phyloP scores from a whole-genome alignment of 2,113 vertebrate species.

The Hippopotamus amphibius region DNA sequence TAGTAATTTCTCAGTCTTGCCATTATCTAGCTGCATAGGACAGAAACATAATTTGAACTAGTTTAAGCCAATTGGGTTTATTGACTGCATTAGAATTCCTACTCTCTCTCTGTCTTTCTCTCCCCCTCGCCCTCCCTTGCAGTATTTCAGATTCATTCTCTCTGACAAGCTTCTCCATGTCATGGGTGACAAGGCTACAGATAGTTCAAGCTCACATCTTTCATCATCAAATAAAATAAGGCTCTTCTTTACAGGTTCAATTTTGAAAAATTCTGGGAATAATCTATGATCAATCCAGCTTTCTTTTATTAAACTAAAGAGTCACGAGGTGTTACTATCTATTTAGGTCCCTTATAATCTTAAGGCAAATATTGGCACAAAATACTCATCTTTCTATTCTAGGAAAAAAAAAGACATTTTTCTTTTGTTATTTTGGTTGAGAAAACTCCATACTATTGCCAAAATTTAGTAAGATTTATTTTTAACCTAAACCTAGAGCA shows the following conservation, averaged over 20 bases:
- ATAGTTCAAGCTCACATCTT: neutral
- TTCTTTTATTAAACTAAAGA: neutral
- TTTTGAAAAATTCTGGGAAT: neutral
- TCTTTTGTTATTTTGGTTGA: neutral
- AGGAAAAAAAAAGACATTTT: neutral
- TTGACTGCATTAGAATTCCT: neutral
- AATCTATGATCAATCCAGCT: neutral
- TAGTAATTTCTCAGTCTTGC: neutral
- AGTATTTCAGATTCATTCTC: neutral
- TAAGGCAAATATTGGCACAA: neutral
- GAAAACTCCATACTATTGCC: neutral
- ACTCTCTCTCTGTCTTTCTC: too few species aligned
- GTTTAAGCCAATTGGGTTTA: neutral
- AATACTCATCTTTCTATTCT: conserved; percentile 30
- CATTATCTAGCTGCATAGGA: neutral
- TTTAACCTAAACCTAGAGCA: conserved; percentile 44
- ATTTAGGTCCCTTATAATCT: neutral
- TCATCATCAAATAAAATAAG: neutral
- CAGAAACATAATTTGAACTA: neutral
- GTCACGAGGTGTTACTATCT: neutral
- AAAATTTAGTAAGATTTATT: conserved; percentile 46
- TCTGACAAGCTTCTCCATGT: neutral
- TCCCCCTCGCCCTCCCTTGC: neutral
- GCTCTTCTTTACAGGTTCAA: neutral
- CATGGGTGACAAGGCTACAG: neutral